Percentiles rank a stretch among this genome's conserved stretches.
Evolutionary conservation across 2,113 vertebrate genomes (phyloP).

Genomic region (Sterrhoptilus dennistouni): DNA sequence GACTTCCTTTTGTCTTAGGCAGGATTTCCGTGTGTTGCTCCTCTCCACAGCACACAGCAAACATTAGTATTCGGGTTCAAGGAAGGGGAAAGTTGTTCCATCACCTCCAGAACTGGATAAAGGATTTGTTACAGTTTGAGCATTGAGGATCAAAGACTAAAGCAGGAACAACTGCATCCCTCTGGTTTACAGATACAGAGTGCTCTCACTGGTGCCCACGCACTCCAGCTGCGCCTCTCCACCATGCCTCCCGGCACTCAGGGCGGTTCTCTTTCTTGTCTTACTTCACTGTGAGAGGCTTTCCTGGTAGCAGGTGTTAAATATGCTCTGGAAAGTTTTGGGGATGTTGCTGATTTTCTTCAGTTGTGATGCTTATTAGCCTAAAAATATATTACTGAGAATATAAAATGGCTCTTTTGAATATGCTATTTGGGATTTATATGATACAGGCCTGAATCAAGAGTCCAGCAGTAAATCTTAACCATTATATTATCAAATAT

Average conservation of each 20-base stretch:
- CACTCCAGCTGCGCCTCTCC: not conserved
- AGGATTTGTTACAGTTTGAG: not conserved
- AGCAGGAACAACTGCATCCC: not conserved
- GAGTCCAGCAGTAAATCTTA: not conserved
- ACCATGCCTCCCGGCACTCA: not conserved
- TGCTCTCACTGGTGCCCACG: not conserved
- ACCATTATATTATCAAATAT: not conserved
- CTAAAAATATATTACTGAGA: not conserved
- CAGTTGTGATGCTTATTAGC: not conserved
- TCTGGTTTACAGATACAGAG: not conserved
- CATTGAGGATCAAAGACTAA: not conserved
- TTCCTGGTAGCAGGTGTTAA: not conserved
- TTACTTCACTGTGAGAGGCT: not conserved
- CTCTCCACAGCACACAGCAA: not conserved
- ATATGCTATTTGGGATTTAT: not conserved
- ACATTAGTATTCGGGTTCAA: not conserved
- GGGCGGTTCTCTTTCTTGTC: not conserved
- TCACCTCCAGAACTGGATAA: not conserved
- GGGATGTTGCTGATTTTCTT: not conserved
- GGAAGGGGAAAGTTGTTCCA: not conserved
- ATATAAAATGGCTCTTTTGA: not conserved
- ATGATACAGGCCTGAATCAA: not conserved
- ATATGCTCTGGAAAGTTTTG: not conserved
- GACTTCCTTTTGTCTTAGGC: not conserved
- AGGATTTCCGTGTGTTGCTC: not conserved